Conservation (phyloP, 2,888 invertebrate genomes). For the Neelides folsomi region DNA sequence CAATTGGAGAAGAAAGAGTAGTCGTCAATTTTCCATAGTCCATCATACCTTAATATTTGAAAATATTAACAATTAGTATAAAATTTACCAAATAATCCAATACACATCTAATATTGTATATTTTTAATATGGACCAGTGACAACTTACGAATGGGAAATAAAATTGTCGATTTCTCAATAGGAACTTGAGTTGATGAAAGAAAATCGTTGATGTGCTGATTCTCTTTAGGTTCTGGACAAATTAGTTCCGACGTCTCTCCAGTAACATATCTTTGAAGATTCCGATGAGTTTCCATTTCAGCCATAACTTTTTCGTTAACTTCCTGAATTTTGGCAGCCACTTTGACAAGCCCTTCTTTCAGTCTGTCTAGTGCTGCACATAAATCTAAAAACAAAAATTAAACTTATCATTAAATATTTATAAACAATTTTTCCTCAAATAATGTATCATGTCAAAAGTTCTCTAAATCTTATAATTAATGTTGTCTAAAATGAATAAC, state of each 20-base stretch:
- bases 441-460: not conserved
- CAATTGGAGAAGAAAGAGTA: no score
- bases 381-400: constrained; percentile 6
- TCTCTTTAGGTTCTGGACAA: no score
- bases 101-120: no score
- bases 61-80: no score
- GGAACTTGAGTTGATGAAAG: no score
- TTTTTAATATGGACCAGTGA: no score
- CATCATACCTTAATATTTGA: no score
- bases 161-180: no score
- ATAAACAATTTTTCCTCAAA: not conserved
- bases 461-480: not conserved
- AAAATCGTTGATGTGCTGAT: no score
- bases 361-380: constrained; percentile 10
- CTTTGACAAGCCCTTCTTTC: constrained; percentile 8
- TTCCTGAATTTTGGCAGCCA: constrained; percentile 13
- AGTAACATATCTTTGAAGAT: constrained; percentile 10
- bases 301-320: constrained; percentile 10
- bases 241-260: constrained; percentile 9
- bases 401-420: not conserved
- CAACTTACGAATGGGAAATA: no score
- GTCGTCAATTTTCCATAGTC: no score
- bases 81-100: no score
- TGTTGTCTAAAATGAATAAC: not conserved
- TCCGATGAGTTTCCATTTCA: constrained; percentile 5